Base-by-base conservation (phyloP, 2,888 invertebrate species). In the Plemyria rubiginata region DNA sequence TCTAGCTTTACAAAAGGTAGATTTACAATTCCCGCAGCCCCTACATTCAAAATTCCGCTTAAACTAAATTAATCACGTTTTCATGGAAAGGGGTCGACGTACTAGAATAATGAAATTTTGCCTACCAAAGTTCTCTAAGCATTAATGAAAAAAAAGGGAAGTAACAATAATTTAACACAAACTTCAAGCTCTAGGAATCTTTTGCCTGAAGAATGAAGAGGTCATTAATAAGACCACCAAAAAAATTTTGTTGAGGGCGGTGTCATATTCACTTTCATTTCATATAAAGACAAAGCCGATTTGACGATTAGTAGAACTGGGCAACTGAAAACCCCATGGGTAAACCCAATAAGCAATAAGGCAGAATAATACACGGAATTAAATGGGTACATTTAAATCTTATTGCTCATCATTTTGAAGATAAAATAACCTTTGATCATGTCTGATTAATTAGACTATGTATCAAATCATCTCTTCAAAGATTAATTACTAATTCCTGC, bases 391-490 rank as follows among this genome's bases (percentile, higher is more conserved):
- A 32, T 54, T n/a, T 22, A 48, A 46, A 40, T 52, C 22, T 52
- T 40, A 55, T 46, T 60, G 60, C 64, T 43, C 50, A 32, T 32
- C 66, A 51, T 68, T 67, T 67, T 70, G 68, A 68, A 60, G 59
- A 36, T 53, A 53, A 56, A 43, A 36, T 12, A 36, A 51, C 61
- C 64, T 67, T 68, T 70, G 67, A 68, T 70, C 64, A 38, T 63
- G 54, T 57, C 45, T 51, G 29, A 50, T 65, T 62, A 68, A 68
- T 70, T 64, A 62, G 64, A 70, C 66, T 64, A 66, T 56, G 43
- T 60, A 60, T 45, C 49, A 54, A 67, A 65, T 64, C 50, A 63
- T 60, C 49, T 62, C 64, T 57, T 68, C 67, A 68, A 67, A 66
- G 62, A 51, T 62, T 15, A 36, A 38, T 41, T 36, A 15, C 9